A percentile compares a stretch with the other conserved stretches of the same genome.
Conservation (phyloP, 2,797 vertebrate genomes). For the Sandelia bainsii region DNA sequence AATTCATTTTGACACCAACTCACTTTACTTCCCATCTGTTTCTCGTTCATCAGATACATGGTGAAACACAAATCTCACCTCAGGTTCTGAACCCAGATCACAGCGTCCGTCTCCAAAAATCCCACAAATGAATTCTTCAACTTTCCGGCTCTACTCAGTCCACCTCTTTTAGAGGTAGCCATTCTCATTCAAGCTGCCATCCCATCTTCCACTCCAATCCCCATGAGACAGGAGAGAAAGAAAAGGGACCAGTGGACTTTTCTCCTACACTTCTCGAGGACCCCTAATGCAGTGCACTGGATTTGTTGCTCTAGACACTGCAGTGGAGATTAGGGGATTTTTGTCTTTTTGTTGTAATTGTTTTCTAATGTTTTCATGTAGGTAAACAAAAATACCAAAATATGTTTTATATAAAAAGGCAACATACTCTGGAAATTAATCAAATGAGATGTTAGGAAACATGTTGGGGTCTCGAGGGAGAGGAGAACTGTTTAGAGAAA, state of each 20-base stretch:
- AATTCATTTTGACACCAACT: not conserved
- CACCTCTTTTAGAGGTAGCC: slow-evolving; percentile 6
- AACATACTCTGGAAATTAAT: slow-evolving; percentile 39
- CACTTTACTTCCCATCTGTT: not conserved
- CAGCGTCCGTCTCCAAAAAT: slow-evolving; percentile 41
- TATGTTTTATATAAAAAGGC: slow-evolving; percentile 69
- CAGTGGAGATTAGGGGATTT: slow-evolving; percentile 22
- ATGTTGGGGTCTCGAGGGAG: not conserved
- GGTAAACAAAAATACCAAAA: slow-evolving; percentile 71
- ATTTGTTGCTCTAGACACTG: slow-evolving; percentile 47
- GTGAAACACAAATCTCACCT: slow-evolving; percentile 99
- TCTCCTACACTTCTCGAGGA: slow-evolving; percentile 36
- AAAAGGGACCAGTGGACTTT: slow-evolving; percentile 26
- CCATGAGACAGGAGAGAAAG: slow-evolving; percentile 1
- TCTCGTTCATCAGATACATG: slow-evolving; percentile 89
- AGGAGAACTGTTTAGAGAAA: slow-evolving; percentile 15
- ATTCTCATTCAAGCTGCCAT: slow-evolving; percentile 31
- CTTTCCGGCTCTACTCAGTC: slow-evolving; percentile 68
- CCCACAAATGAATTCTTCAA: slow-evolving; percentile 51
- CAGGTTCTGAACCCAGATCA: slow-evolving; percentile 90
- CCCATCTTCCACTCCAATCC: slow-evolving; percentile 26
- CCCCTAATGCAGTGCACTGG: slow-evolving; percentile 40
- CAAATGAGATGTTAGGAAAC: slow-evolving; percentile 24
- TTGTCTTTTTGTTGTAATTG: slow-evolving; percentile 53
- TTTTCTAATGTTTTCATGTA: slow-evolving; percentile 72